phyloP scores from a whole-genome alignment of 2,888 invertebrate species.

The Agrotis segetum region DNA sequence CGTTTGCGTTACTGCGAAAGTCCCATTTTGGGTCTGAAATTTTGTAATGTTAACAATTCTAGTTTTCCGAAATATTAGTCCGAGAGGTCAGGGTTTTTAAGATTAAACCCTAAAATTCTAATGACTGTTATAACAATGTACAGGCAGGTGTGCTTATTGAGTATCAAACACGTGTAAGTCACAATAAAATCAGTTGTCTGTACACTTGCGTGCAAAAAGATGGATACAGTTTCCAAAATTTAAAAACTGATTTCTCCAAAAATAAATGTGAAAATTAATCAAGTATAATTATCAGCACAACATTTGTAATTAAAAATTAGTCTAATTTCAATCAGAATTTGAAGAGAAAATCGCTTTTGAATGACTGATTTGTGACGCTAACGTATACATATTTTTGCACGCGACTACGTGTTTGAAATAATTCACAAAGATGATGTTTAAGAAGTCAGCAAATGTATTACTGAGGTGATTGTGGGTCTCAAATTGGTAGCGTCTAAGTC shows the following conservation, averaged over 20 bases:
- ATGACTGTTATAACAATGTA: constrained; percentile 24
- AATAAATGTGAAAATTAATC: neutral
- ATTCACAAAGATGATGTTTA: constrained; percentile 47
- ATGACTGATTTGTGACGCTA: neutral
- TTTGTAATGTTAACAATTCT: constrained; percentile 1
- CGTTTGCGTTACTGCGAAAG: fast-evolving
- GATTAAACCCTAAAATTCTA: constrained; percentile 17
- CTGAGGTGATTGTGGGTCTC: constrained; percentile 77
- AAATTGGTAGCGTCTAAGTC: constrained; percentile 79
- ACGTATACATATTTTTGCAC: constrained; percentile 9
- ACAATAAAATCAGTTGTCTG: constrained; percentile 9
- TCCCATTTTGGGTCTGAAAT: neutral
- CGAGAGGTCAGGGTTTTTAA: constrained; percentile 30
- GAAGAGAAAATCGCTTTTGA: neutral
- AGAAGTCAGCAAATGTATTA: constrained; percentile 49
- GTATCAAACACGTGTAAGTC: neutral
- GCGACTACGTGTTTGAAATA: constrained; percentile 16
- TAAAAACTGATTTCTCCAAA: neutral
- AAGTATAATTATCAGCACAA: neutral
- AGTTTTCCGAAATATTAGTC: constrained; percentile 15
- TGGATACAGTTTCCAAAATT: neutral
- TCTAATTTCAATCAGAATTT: neutral
- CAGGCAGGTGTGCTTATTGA: neutral
- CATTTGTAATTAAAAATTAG: neutral
- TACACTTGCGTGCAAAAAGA: constrained; percentile 19